These are phyloP conservation scores for Parnassius smintheus DNA, from an alignment of 2,888 invertebrate genomes.

Conservation along the genomic window DNA sequence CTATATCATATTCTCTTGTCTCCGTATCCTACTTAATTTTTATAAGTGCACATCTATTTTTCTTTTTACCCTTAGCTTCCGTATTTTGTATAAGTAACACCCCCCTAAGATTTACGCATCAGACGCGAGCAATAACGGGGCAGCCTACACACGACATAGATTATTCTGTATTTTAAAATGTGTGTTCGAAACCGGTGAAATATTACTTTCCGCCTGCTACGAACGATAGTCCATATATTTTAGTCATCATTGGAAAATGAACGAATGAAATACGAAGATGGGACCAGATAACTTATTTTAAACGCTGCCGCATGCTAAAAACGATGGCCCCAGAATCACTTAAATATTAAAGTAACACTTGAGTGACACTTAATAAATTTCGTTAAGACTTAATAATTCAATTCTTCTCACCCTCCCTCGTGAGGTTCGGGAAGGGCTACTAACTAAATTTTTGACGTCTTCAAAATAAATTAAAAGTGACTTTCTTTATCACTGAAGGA, in stretches of 20 bases:
- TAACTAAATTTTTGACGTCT: too few relatives aligned
- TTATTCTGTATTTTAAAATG: conserved; percentile 74
- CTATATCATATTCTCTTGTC: conserved; percentile 3
- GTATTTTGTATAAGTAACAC: conserved; percentile 49
- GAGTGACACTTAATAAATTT: conserved; percentile 4
- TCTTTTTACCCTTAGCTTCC: conserved; percentile 51
- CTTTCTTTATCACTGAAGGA: background rate
- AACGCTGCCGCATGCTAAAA: conserved; percentile 44
- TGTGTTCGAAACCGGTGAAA: conserved; percentile 71
- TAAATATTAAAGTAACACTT: conserved; percentile 14
- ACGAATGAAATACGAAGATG: conserved; percentile 53
- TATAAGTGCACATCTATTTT: conserved; percentile 72
- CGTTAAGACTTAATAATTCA: conserved; percentile 14
- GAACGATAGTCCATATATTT: conserved; percentile 61
- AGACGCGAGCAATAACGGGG: conserved; percentile 68
- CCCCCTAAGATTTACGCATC: conserved; percentile 70
- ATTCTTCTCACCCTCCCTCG: background rate
- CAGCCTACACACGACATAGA: conserved; percentile 57
- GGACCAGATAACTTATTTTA: conserved; percentile 65
- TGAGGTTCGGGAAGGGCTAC: too few relatives aligned
- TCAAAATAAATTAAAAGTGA: too few relatives aligned
- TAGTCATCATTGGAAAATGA: conserved; percentile 63
- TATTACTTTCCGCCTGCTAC: conserved; percentile 64
- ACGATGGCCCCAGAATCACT: conserved; percentile 2
- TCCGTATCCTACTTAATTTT: conserved; percentile 61